phyloP scores from a whole-genome alignment of 2,113 vertebrate genomes.

The Pardalotus punctatus region DNA sequence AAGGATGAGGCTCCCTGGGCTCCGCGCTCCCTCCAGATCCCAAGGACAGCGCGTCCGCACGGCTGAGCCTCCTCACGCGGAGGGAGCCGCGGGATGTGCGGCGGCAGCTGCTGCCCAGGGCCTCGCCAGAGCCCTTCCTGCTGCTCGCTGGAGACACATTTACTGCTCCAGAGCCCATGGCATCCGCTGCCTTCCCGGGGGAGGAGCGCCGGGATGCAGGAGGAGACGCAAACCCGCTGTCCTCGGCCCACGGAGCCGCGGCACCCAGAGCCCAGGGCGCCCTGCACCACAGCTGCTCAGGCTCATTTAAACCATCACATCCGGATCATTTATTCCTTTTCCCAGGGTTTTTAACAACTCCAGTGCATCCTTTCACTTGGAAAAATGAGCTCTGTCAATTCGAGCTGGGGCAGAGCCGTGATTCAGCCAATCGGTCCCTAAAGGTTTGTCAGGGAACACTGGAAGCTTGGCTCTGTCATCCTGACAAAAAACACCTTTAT shows the following conservation, averaged over 20 bases:
- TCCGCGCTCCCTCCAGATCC: neutral
- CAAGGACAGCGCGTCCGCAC: neutral
- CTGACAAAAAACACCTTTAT: neutral
- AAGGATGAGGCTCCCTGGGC: neutral
- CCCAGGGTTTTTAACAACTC: neutral
- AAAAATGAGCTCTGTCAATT: neutral
- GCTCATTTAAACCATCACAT: neutral
- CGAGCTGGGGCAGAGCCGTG: neutral
- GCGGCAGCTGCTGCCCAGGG: neutral
- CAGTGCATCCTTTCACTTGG: neutral
- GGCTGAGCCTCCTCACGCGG: neutral
- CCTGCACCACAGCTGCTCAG: neutral
- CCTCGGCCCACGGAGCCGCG: fast-evolving
- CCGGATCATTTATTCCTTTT: neutral
- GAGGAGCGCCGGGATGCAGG: fast-evolving
- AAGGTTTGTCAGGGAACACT: fast-evolving
- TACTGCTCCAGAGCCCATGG: neutral
- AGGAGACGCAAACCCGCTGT: neutral
- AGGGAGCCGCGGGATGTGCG: neutral
- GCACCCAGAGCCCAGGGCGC: neutral
- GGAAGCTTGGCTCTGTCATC: neutral
- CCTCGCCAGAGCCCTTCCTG: neutral
- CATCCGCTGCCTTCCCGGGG: neutral
- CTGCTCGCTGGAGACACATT: fast-evolving
- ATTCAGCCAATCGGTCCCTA: neutral